phyloP scores from a whole-genome alignment of 2,888 invertebrate genomes.

The Leptopilina syphax region DNA sequence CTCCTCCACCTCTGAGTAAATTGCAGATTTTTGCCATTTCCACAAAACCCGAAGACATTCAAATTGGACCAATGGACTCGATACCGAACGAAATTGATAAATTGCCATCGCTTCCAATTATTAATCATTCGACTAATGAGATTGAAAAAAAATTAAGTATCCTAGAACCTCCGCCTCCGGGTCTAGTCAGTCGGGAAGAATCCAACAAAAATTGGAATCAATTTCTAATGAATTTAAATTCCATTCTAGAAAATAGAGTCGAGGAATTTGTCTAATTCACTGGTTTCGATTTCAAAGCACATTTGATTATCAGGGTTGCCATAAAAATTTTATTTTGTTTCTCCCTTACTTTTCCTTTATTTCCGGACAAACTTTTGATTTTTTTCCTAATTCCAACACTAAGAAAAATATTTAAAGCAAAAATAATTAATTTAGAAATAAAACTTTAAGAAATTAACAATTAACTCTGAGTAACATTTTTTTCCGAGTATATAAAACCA shows the following conservation, averaged over 20 bases:
- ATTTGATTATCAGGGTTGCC: not conserved
- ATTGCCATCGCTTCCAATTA: conserved; percentile 69
- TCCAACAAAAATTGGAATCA: conserved; percentile 78
- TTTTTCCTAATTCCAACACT: too few species aligned
- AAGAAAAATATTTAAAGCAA: too few species aligned
- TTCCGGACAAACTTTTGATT: too few species aligned
- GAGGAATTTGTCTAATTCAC: conserved; percentile 77
- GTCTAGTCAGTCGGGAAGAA: conserved; percentile 73
- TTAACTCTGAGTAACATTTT: too few species aligned
- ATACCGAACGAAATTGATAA: conserved; percentile 66
- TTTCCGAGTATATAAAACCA: too few species aligned
- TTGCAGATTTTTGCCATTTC: conserved; percentile 73
- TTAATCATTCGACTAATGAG: conserved; percentile 56
- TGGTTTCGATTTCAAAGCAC: conserved; percentile 35
- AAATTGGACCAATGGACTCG: conserved; percentile 58
- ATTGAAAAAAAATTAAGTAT: conserved; percentile 71
- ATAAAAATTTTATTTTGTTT: too few species aligned
- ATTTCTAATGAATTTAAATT: conserved; percentile 78
- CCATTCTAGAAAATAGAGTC: conserved; percentile 77
- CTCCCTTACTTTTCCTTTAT: not conserved
- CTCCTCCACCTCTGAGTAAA: conserved; percentile 70
- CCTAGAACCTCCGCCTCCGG: conserved; percentile 73
- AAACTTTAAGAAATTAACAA: too few species aligned
- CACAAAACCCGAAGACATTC: conserved; percentile 70
- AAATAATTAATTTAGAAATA: too few species aligned